A percentile compares a stretch with the other conserved stretches of the same genome.
Conservation (phyloP, 2,888 invertebrate species). For the Limnephilus lunatus region DNA sequence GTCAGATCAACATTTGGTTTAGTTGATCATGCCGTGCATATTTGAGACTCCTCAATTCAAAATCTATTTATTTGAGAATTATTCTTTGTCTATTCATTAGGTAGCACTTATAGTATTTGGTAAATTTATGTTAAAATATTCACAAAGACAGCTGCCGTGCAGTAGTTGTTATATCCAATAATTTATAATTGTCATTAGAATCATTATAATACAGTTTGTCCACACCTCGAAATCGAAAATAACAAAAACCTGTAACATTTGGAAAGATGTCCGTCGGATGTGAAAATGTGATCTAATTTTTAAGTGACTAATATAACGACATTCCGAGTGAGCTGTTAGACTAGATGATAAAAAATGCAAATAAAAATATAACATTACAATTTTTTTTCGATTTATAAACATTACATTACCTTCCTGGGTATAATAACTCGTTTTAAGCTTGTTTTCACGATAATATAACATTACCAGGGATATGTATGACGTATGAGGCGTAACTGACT, state of each 20-base stretch:
- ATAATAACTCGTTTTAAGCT: too few species aligned
- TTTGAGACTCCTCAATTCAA: too few species aligned
- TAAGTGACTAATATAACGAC: neutral
- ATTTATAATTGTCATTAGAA: neutral
- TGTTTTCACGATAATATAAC: too few species aligned
- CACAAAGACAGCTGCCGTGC: neutral
- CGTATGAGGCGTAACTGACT: too few species aligned
- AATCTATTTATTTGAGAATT: neutral
- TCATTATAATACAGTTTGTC: neutral
- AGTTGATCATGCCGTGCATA: too few species aligned
- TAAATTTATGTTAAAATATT: neutral
- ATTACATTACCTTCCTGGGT: too few species aligned
- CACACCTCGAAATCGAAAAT: neutral
- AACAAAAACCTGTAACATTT: neutral
- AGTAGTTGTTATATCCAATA: neutral
- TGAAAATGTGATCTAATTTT: neutral
- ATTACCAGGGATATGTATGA: too few species aligned
- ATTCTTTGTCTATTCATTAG: neutral
- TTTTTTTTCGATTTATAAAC: neutral
- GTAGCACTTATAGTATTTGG: neutral
- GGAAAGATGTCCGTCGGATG: neutral
- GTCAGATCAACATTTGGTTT: too few species aligned
- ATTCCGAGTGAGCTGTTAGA: neutral
- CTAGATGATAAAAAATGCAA: neutral
- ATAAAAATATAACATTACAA: neutral